Conservation (phyloP, 2,113 vertebrate genomes). For the Struthidea cinerea region DNA sequence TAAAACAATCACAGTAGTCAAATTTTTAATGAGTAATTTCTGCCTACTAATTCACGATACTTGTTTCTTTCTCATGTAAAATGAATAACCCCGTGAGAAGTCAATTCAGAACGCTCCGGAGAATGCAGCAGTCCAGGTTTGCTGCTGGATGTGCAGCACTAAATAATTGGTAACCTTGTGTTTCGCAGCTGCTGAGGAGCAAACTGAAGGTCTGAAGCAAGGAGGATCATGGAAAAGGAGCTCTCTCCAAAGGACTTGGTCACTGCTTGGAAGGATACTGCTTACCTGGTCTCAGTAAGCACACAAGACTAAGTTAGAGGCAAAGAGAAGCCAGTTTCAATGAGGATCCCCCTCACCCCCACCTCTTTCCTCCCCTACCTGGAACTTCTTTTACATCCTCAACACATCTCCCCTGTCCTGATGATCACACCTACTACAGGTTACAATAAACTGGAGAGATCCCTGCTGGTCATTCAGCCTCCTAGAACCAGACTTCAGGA, state of each 20-base stretch:
- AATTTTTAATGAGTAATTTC: background rate
- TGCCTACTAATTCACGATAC: background rate
- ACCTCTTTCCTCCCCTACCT: background rate
- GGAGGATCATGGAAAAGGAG: background rate
- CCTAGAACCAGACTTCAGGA: background rate
- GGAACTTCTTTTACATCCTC: background rate
- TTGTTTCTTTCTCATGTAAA: background rate
- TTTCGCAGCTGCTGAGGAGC: background rate
- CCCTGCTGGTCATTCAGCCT: background rate
- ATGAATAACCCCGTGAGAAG: background rate
- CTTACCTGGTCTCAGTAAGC: background rate
- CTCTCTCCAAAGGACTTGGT: background rate
- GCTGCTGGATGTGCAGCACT: background rate
- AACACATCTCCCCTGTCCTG: background rate
- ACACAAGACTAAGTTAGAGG: fast-evolving
- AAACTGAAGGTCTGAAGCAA: background rate
- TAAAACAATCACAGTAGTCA: background rate
- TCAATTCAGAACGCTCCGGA: background rate
- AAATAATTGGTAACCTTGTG: background rate
- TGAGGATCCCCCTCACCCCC: background rate
- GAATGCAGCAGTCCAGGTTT: background rate
- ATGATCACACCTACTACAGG: background rate
- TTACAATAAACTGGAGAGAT: background rate
- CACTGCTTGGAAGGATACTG: background rate
- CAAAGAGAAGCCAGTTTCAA: background rate